Percentiles rank a stretch among this genome's conserved stretches.
These are phyloP conservation scores for Hycleus cichorii DNA, from an alignment of 1,140 invertebrate species.

Conservation along the genomic window DNA sequence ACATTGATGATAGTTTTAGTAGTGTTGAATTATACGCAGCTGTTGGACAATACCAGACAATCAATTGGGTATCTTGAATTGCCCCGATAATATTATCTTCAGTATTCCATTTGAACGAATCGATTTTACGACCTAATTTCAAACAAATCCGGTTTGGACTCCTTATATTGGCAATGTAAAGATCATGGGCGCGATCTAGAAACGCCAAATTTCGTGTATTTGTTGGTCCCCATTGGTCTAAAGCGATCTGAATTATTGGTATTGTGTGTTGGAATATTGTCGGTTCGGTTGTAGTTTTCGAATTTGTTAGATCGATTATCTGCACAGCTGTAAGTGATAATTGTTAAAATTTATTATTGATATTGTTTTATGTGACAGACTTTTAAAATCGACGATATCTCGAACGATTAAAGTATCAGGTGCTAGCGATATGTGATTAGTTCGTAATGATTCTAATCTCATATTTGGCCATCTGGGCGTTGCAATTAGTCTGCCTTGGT, in stretches of 20 bases:
- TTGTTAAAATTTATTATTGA: neutral
- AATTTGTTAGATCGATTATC: constrained; percentile 72
- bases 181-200: constrained; percentile 74
- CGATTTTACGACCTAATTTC: constrained; percentile 65
- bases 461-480: constrained; percentile 71
- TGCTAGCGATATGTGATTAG: constrained; percentile 56
- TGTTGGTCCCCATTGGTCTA: constrained; percentile 70
- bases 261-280: constrained; percentile 53
- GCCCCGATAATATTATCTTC: constrained; percentile 77
- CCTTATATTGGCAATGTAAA: constrained; percentile 66
- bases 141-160: constrained; percentile 57
- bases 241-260: constrained; percentile 61
- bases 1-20: constrained; percentile 43
- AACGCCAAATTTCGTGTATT: constrained; percentile 56
- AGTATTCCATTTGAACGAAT: constrained; percentile 74
- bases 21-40: constrained; percentile 69
- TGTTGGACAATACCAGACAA: constrained; percentile 81
- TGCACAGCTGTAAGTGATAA: constrained; percentile 60
- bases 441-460: constrained; percentile 44
- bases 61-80: constrained; percentile 71
- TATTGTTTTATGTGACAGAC: constrained; percentile 42
- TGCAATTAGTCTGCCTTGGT: constrained; percentile 75
- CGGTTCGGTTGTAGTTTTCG: constrained; percentile 61
- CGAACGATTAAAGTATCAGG: constrained; percentile 76
- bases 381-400: constrained; percentile 72